Evolutionary conservation across 1,140 invertebrate species (phyloP).

Genomic region (Drosophila bocqueti): DNA sequence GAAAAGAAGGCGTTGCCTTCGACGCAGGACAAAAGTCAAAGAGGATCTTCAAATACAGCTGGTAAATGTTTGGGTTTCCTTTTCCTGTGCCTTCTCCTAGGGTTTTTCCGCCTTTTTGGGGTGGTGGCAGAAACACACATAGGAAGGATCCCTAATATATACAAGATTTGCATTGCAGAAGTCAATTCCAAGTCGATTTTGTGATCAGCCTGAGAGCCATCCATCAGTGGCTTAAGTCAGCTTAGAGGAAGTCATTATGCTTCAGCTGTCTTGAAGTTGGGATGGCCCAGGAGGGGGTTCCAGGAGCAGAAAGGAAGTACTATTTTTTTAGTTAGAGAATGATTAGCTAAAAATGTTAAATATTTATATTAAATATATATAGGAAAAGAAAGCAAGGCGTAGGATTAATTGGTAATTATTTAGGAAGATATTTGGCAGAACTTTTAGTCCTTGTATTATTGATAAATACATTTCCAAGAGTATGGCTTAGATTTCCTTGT

Average conservation of each 20-base stretch:
- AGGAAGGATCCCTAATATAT: conserved; percentile 17
- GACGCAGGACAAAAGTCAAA: conserved; percentile 23
- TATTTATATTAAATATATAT: neutral
- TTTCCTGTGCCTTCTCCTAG: neutral
- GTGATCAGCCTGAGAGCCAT: conserved; percentile 19
- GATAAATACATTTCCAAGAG: neutral
- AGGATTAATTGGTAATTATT: neutral
- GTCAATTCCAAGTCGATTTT: conserved; percentile 43
- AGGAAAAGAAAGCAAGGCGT: neutral
- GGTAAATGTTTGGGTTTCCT: conserved; percentile 15
- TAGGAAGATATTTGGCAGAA: neutral
- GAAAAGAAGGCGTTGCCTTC: conserved; percentile 33
- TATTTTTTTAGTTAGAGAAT: neutral
- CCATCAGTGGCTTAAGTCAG: conserved; percentile 48
- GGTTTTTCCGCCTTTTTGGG: conserved; percentile 18
- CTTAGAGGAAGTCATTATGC: conserved; percentile 24
- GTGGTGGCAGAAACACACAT: conserved; percentile 12
- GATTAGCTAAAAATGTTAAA: no score
- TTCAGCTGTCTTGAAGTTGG: neutral
- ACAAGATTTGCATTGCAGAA: conserved; percentile 39
- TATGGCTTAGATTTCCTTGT: neutral
- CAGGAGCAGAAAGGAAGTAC: neutral
- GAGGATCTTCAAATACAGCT: conserved; percentile 48
- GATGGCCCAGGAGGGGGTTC: neutral
- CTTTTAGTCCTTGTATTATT: neutral